These are phyloP conservation scores for Meloe dianella DNA, from an alignment of 2,888 invertebrate genomes.

Conservation along the genomic window DNA sequence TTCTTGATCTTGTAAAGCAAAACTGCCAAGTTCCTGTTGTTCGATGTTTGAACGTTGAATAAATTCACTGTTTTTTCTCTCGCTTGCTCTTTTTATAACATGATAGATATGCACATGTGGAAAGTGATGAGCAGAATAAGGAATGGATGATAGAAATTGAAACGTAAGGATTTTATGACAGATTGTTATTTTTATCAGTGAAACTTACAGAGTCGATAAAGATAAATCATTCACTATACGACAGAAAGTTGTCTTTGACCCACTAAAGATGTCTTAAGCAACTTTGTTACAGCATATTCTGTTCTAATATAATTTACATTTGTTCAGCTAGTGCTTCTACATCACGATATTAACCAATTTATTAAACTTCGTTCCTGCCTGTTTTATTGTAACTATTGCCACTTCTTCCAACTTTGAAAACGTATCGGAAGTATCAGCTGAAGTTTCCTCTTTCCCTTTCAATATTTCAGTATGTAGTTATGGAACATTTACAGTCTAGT, in stretches of 20 bases:
- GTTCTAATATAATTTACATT: neutral
- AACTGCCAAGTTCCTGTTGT: conserved; percentile 20
- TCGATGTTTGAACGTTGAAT: conserved; percentile 14
- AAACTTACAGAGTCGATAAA: neutral
- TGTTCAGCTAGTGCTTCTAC: too few relatives aligned
- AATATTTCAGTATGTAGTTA: neutral
- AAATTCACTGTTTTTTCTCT: neutral
- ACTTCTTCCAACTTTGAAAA: neutral
- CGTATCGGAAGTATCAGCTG: neutral
- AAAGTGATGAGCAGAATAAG: neutral
- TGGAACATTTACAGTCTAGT: neutral
- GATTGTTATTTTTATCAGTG: neutral
- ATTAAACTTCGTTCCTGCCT: neutral
- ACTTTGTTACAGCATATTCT: too few relatives aligned
- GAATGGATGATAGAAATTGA: neutral
- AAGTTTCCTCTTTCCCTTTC: neutral
- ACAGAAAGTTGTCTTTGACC: too few relatives aligned
- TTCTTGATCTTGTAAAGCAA: conserved; percentile 17
- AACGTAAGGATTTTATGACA: neutral
- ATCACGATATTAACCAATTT: too few relatives aligned
- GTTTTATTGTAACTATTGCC: neutral
- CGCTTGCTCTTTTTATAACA: neutral
- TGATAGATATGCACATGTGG: neutral
- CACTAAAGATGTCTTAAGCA: too few relatives aligned
- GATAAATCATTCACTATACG: neutral